Percentiles rank a stretch among this genome's conserved stretches.
Conservation (phyloP, 2,113 vertebrate genomes). For the Pyxicephalus adspersus region DNA sequence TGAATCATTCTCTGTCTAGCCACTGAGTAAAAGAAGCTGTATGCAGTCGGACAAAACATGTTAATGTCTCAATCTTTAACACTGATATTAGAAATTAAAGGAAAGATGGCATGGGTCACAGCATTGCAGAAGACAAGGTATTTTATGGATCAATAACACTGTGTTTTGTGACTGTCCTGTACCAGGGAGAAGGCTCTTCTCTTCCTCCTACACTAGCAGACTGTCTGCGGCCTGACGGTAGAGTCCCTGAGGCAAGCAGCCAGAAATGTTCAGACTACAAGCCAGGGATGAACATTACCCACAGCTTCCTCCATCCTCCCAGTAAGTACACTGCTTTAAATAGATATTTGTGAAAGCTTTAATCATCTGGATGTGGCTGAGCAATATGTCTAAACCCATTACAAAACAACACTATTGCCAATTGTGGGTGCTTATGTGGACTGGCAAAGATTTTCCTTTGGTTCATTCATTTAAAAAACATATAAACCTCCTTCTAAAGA, state of each 20-base stretch:
- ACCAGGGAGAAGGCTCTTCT: slow-evolving; percentile 70
- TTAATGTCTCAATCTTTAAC: slow-evolving; percentile 61
- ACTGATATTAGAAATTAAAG: slow-evolving; percentile 69
- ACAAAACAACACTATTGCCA: slow-evolving; percentile 49
- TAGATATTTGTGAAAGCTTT: slow-evolving; percentile 70
- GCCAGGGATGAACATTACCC: slow-evolving; percentile 67
- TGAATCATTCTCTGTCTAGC: neutral
- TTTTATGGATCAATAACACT: slow-evolving; percentile 65
- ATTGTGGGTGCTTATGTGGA: slow-evolving; percentile 28
- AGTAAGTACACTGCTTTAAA: slow-evolving; percentile 80
- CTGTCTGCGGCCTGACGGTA: slow-evolving; percentile 89
- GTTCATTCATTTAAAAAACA: slow-evolving; percentile 26
- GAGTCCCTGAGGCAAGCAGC: slow-evolving; percentile 75
- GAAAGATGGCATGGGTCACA: slow-evolving; percentile 67
- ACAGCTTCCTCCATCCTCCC: slow-evolving; percentile 86
- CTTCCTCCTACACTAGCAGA: slow-evolving; percentile 71
- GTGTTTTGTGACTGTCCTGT: slow-evolving; percentile 56
- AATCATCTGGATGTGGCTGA: slow-evolving; percentile 77
- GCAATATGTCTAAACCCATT: slow-evolving; percentile 71
- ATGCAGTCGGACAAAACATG: slow-evolving; percentile 53
- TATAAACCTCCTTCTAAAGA: slow-evolving; percentile 3
- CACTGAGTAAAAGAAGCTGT: neutral
- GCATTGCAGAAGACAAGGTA: slow-evolving; percentile 64
- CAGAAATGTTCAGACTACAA: slow-evolving; percentile 82
- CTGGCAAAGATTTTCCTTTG: slow-evolving; percentile 3